These are phyloP conservation scores for Poeciliopsis prolifica DNA, from an alignment of 2,113 vertebrate species.

Conservation along the genomic window DNA sequence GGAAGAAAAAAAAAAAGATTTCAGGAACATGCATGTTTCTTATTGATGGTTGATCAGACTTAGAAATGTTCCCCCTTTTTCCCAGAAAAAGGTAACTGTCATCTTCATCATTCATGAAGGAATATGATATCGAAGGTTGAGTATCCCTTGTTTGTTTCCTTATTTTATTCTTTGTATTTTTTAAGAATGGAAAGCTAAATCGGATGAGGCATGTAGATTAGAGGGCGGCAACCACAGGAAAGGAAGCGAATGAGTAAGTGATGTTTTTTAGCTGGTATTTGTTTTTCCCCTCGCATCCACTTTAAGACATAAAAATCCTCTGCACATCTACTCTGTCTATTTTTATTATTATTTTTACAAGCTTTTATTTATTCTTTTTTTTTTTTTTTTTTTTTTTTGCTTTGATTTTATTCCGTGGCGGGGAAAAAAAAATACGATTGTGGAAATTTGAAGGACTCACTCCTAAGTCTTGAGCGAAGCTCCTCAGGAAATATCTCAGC, in stretches of 20 bases:
- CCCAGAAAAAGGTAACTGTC: slow-evolving; percentile 21
- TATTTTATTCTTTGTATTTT: slow-evolving; percentile 11
- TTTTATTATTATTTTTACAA: slow-evolving; percentile 9
- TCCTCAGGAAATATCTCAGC: slow-evolving; percentile 63
- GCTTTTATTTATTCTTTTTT: background rate
- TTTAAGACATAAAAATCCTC: slow-evolving; percentile 27
- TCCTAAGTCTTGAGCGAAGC: slow-evolving; percentile 61
- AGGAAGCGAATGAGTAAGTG: slow-evolving; percentile 60
- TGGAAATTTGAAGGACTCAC: slow-evolving; percentile 60
- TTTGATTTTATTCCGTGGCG: slow-evolving; percentile 6
- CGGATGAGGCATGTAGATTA: slow-evolving; percentile 27
- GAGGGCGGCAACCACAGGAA: slow-evolving; percentile 25
- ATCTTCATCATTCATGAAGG: slow-evolving; percentile 10
- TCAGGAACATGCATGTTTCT: slow-evolving; percentile 45
- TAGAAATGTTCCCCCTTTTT: slow-evolving; percentile 11
- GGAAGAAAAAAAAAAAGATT: slow-evolving; percentile 5
- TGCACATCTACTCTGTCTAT: slow-evolving; percentile 18
- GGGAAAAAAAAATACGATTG: slow-evolving; percentile 25
- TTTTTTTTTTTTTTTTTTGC: background rate
- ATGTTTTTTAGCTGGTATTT: slow-evolving; percentile 59
- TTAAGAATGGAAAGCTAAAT: slow-evolving; percentile 31
- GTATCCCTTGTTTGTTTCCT: slow-evolving; percentile 18
- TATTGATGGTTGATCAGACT: slow-evolving; percentile 26
- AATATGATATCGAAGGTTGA: slow-evolving; percentile 27
- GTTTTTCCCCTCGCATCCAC: slow-evolving; percentile 43